Evolutionary conservation across 1,140 invertebrate species (phyloP).

Genomic region (Hyles euphorbiae): DNA sequence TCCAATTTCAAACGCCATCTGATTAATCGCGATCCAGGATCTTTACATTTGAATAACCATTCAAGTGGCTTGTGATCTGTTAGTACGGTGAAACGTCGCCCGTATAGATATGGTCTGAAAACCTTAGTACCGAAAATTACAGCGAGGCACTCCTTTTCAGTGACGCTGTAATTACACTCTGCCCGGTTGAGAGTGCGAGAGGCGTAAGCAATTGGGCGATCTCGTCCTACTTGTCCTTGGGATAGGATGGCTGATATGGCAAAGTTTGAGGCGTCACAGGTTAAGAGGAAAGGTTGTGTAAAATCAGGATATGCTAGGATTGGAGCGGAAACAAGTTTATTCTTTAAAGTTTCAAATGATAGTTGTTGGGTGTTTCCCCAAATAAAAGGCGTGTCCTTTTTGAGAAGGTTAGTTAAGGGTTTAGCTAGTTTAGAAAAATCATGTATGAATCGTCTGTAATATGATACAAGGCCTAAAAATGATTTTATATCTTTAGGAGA

Average conservation of each 20-base stretch:
- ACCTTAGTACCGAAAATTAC: no score
- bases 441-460: conserved; percentile 46
- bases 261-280: conserved; percentile 50
- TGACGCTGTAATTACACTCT: no score
- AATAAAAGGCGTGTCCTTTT: conserved; percentile 5
- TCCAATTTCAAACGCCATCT: no score
- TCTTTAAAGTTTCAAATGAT: conserved; percentile 12
- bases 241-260: conserved; percentile 33
- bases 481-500: conserved; percentile 31
- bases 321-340: conserved; percentile 9
- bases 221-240: no score
- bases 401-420: conserved; percentile 22
- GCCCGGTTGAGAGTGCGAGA: no score
- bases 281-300: conserved; percentile 38
- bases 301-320: conserved; percentile 38
- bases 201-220: no score
- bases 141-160: no score
- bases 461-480: conserved; percentile 44
- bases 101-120: no score
- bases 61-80: no score
- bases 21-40: no score
- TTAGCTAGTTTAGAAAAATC: conserved; percentile 35
- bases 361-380: conserved; percentile 6
- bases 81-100: no score
- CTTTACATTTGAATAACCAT: no score